Conservation (phyloP, 2,797 vertebrate genomes). For the Ambastaia sidthimunki region DNA sequence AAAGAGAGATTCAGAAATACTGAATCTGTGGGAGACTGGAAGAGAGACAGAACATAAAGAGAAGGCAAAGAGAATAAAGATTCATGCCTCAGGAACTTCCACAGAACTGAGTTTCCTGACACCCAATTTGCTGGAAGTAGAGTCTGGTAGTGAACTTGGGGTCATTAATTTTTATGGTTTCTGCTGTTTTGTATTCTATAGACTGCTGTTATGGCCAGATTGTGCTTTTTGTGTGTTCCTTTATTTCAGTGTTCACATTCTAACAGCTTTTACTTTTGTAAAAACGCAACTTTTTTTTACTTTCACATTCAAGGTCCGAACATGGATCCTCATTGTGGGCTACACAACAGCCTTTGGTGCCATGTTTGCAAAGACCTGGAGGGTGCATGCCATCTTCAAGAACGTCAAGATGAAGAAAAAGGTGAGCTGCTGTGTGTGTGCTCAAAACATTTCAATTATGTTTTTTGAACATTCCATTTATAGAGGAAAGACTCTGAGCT, state of each 20-base stretch:
- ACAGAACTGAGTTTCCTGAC: neutral
- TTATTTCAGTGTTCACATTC: neutral
- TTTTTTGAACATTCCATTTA: too few species aligned
- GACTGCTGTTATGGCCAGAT: neutral
- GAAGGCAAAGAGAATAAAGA: neutral
- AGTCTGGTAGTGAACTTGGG: neutral
- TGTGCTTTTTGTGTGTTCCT: neutral
- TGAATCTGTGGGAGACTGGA: slow-evolving; percentile 5
- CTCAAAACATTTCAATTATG: neutral
- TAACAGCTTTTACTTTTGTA: neutral
- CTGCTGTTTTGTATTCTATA: slow-evolving; percentile 21
- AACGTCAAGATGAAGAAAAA: slow-evolving; percentile 99
- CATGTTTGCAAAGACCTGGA: slow-evolving; percentile 99
- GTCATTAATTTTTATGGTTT: slow-evolving; percentile 1
- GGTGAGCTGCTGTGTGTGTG: slow-evolving; percentile 73
- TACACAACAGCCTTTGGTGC: slow-evolving; percentile 98
- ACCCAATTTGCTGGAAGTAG: slow-evolving; percentile 9
- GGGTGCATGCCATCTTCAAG: slow-evolving; percentile 99
- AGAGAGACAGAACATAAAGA: neutral
- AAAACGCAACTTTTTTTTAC: slow-evolving; percentile 1
- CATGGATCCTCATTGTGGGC: slow-evolving; percentile 98
- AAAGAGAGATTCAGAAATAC: slow-evolving; percentile 1
- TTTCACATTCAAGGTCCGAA: slow-evolving; percentile 88
- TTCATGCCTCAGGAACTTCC: slow-evolving; percentile 2
- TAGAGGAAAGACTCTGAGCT: too few species aligned